Base-by-base conservation (phyloP, 2,113 vertebrate genomes). In the Alethe diademata region DNA sequence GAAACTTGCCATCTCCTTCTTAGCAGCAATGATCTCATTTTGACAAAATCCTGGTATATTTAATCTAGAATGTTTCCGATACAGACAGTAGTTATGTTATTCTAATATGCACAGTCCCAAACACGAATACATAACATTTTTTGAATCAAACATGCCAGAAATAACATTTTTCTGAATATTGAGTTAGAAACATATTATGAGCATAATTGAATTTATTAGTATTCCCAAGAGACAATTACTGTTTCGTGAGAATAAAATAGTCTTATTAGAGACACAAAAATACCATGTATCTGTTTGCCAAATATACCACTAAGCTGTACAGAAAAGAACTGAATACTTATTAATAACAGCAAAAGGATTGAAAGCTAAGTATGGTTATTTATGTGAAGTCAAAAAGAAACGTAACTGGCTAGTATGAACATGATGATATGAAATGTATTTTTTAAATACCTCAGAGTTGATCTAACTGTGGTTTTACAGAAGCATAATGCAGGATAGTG, bases 201-300 rank as follows among this genome's bases (percentile, higher is more conserved):
- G 18, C 48, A 28, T 94, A 96, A 97, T 50, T 94, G 82, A 94
- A 94, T 94, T 96, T 96, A 93, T 94, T 94, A 74, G 58, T 67
- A 38, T 94, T 94, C 95, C 75, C 69, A 78, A 94, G 51, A 93
- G 67, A 84, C 91, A 94, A 95, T 93, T 95, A 87, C 48, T 94
- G 60, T 94, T 95, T 93, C 90, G n/a, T 83, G 60, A 92, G 88
- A 95, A 90, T 67, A 96, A 96, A 95, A 26, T 45, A 79, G 14
- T 74, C 75, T 88, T 94, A 88, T 83, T 94, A 90, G 78, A 78
- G 36, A 83, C 71, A 80, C 2, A 9, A 94, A 96, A 96, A 94
- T 94, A 78, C 51, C 38, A 56, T 74, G 67, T 92, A 83, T 90
- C 85, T 93, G 31, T 91, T 95, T 94, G 92, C 87, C 92, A 94